Percentiles rank a stretch among this genome's conserved stretches.
Evolutionary conservation across 2,113 vertebrate species (phyloP).

Genomic region (Charina bottae): DNA sequence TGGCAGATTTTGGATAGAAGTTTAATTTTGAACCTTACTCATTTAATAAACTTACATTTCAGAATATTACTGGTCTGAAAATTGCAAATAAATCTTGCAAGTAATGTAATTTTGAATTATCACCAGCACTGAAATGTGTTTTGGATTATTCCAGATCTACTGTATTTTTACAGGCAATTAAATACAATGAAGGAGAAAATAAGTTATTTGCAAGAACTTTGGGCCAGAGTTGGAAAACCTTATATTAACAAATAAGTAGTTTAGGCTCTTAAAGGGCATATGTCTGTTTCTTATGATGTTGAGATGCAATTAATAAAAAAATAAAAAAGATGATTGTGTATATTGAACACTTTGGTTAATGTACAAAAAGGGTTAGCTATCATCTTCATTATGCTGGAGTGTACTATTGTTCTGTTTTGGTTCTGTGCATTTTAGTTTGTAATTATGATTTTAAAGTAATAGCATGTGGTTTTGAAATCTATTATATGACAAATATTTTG

Average conservation of each 20-base stretch:
- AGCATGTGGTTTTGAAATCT: too few species aligned
- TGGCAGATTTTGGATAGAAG: background rate
- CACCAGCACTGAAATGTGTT: background rate
- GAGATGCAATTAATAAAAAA: background rate
- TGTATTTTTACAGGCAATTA: background rate
- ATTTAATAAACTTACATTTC: background rate
- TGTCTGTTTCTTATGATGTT: background rate
- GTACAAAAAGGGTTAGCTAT: background rate
- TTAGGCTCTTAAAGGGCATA: background rate
- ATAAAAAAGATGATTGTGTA: background rate
- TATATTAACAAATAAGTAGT: background rate
- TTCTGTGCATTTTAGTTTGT: background rate
- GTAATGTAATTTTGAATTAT: background rate
- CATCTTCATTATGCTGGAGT: background rate
- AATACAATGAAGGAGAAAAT: background rate
- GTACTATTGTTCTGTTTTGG: background rate
- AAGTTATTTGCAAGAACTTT: background rate
- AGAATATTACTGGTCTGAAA: background rate
- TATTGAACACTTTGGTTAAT: background rate
- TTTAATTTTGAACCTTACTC: background rate
- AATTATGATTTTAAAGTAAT: background rate
- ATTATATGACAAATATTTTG: background rate
- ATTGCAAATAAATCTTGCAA: background rate
- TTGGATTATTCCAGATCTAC: too few species aligned
- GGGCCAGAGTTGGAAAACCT: background rate